These are phyloP conservation scores for Phainopepla nitens DNA, from an alignment of 2,113 vertebrate genomes.

Conservation along the genomic window DNA sequence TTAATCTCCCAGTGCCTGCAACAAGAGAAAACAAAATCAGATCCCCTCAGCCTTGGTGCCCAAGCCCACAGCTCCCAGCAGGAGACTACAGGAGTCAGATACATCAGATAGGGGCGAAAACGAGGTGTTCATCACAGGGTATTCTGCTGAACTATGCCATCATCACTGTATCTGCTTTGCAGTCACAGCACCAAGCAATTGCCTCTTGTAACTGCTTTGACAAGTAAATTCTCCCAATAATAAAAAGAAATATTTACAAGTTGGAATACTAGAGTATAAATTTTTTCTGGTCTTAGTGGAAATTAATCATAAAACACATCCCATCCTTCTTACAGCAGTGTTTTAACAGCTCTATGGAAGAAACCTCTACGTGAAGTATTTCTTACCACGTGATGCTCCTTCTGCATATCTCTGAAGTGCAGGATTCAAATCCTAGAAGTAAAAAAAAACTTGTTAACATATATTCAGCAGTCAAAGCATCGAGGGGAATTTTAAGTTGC, in stretches of 20 bases:
- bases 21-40: neutral
- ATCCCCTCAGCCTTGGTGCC: neutral
- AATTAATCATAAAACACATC: neutral
- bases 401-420: neutral
- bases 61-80: neutral
- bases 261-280: neutral
- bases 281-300: rapidly evolving
- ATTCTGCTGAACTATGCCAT: slow-evolving; percentile 71
- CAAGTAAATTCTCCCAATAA: neutral
- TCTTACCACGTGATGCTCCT: neutral
- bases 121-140: slow-evolving; percentile 10
- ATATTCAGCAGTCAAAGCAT: neutral
- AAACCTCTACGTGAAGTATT: rapidly evolving
- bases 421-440: neutral
- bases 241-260: rapidly evolving
- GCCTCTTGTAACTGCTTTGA: neutral
- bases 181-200: rapidly evolving
- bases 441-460: neutral
- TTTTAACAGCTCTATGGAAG: neutral
- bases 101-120: slow-evolving; percentile 64
- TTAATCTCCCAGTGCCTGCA: neutral
- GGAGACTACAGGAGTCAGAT: neutral
- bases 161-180: slow-evolving; percentile 61
- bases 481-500: rapidly evolving
- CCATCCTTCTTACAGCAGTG: neutral